These are phyloP conservation scores for Pterophyllum scalare DNA, from an alignment of 2,113 vertebrate species.

Conservation along the genomic window DNA sequence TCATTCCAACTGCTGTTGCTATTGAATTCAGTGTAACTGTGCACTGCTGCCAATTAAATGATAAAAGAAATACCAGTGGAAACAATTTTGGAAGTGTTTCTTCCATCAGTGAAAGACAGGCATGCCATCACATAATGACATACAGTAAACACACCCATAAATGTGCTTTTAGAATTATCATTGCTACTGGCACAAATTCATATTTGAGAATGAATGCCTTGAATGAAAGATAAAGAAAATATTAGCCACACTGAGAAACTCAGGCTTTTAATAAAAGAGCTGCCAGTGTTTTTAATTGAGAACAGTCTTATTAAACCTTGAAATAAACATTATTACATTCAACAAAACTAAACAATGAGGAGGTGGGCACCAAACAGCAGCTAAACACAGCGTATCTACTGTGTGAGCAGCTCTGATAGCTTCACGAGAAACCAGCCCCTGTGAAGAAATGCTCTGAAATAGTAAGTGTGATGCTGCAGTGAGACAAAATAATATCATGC, in stretches of 20 bases:
- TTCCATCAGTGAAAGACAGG: constrained; percentile 21
- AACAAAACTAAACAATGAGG: neutral
- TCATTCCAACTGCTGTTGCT: neutral
- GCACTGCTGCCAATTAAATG: constrained; percentile 23
- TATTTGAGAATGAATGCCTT: neutral
- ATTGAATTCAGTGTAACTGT: neutral
- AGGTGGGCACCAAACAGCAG: neutral
- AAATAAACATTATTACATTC: neutral
- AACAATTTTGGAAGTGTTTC: constrained; percentile 2
- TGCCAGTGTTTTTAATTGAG: neutral
- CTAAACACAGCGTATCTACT: neutral
- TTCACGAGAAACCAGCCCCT: constrained; percentile 4
- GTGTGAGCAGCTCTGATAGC: neutral
- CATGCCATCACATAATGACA: neutral
- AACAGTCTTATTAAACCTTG: neutral
- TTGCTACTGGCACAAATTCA: neutral
- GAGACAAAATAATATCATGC: neutral
- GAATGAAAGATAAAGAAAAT: constrained; percentile 3
- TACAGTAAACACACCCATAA: constrained; percentile 1
- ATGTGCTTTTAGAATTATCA: neutral
- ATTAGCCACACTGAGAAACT: neutral
- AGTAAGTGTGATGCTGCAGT: constrained; percentile 18
- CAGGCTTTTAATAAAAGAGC: neutral
- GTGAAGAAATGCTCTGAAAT: constrained; percentile 16
- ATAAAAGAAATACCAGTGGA: constrained; percentile 24